A percentile compares a stretch with the other conserved stretches of the same genome.
phyloP scores from a whole-genome alignment of 2,888 invertebrate species.

The Theretra japonica region DNA sequence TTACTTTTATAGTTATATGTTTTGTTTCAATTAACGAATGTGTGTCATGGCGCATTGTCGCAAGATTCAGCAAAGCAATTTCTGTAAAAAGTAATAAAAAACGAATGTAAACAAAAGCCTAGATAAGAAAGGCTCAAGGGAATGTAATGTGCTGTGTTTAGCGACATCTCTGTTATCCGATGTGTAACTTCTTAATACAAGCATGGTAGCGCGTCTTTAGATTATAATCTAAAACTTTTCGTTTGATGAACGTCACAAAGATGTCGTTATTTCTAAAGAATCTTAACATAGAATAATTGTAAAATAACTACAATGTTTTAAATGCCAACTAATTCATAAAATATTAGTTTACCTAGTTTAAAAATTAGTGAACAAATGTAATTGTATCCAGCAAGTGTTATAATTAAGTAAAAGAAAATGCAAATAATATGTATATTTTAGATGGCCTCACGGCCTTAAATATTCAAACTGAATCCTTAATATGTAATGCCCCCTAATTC shows the following conservation, averaged over 20 bases:
- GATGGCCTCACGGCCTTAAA: too few relatives aligned
- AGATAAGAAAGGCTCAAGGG: not conserved
- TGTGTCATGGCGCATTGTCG: constrained; percentile 19
- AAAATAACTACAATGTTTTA: too few relatives aligned
- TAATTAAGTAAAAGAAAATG: too few relatives aligned
- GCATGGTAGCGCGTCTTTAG: not conserved
- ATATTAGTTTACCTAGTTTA: too few relatives aligned
- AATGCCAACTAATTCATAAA: too few relatives aligned
- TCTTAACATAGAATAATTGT: too few relatives aligned
- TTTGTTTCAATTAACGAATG: constrained; percentile 7
- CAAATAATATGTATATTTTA: too few relatives aligned
- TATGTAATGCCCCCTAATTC: too few relatives aligned
- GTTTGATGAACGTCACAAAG: not conserved
- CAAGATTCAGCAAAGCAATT: not conserved
- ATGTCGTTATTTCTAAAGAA: not conserved
- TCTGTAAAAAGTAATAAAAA: not conserved
- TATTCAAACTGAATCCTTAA: too few relatives aligned
- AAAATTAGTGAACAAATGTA: too few relatives aligned
- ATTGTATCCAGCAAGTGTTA: too few relatives aligned
- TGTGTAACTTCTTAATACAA: not conserved
- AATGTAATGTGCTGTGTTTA: not conserved
- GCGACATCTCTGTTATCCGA: not conserved
- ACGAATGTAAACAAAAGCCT: constrained; percentile 8
- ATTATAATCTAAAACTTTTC: not conserved
- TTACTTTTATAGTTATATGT: constrained; percentile 26